Evolutionary conservation across 2,797 vertebrate species (phyloP).

Genomic region (Pipistrellus pipistrellus): DNA sequence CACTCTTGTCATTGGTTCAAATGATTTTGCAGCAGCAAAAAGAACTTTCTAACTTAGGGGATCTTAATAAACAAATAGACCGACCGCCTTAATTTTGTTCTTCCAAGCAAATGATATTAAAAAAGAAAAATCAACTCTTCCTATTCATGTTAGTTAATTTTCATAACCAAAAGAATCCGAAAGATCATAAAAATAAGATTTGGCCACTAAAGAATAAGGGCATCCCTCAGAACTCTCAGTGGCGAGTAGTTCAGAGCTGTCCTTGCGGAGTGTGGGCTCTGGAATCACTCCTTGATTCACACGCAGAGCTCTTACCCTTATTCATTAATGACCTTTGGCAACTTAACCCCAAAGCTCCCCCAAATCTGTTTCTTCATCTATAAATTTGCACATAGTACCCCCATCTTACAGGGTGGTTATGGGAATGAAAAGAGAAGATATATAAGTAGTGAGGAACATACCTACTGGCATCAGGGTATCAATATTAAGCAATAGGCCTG

Average conservation of each 20-base stretch:
- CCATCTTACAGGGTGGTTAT: not conserved
- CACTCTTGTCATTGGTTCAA: constrained; percentile 25
- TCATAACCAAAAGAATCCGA: constrained; percentile 34
- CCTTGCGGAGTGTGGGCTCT: not conserved
- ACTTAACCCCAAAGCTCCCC: not conserved
- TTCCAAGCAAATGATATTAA: not conserved
- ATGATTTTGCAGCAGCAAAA: constrained; percentile 49
- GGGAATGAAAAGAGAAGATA: not conserved
- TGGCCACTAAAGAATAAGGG: not conserved
- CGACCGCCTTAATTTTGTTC: constrained; percentile 15
- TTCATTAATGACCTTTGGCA: not conserved
- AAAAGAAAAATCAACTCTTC: constrained; percentile 22
- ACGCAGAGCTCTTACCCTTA: not conserved
- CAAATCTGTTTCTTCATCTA: not conserved
- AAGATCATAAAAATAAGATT: constrained; percentile 16
- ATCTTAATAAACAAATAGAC: constrained; percentile 54
- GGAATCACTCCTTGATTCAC: not conserved
- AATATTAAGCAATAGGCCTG: not conserved
- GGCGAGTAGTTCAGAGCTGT: not conserved
- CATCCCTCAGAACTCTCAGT: not conserved
- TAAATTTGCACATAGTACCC: not conserved
- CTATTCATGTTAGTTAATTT: constrained; percentile 37
- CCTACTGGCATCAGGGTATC: not conserved
- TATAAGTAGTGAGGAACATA: not conserved
- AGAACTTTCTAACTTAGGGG: constrained; percentile 11